phyloP scores from a whole-genome alignment of 2,888 invertebrate genomes.

The Trachelus troglodyta region DNA sequence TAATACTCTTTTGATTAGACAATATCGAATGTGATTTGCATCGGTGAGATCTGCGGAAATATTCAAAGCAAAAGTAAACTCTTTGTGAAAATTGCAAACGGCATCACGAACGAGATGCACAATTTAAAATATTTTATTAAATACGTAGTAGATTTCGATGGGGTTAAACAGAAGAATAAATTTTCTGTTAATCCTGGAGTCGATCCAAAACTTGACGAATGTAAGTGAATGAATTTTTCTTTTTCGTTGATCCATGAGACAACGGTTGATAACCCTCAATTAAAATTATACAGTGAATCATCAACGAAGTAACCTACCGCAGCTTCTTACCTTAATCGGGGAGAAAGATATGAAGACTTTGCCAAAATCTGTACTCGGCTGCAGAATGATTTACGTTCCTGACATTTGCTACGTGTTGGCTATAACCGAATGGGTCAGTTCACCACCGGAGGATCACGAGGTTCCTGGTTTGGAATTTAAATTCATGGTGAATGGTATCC shows the following conservation, averaged over 20 bases:
- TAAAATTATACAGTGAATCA: slow-evolving; percentile 72
- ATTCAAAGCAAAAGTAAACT: slow-evolving; percentile 30
- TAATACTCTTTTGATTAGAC: slow-evolving; percentile 36
- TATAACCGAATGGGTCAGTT: slow-evolving; percentile 74
- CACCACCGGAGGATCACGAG: slow-evolving; percentile 67
- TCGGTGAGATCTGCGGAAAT: slow-evolving; percentile 47
- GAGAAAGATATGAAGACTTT: slow-evolving; percentile 75
- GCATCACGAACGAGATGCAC: slow-evolving; percentile 67
- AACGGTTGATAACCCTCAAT: not conserved
- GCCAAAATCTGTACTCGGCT: slow-evolving; percentile 75
- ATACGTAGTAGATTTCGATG: slow-evolving; percentile 78
- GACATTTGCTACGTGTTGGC: slow-evolving; percentile 84
- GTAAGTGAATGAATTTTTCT: slow-evolving; percentile 64
- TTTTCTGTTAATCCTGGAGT: slow-evolving; percentile 82
- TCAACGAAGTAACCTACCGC: slow-evolving; percentile 76
- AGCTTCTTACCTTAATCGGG: slow-evolving; percentile 79
- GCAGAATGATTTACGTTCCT: slow-evolving; percentile 78
- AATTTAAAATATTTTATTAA: slow-evolving; percentile 78
- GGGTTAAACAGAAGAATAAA: slow-evolving; percentile 72
- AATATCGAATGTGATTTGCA: slow-evolving; percentile 47
- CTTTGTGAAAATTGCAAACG: slow-evolving; percentile 55
- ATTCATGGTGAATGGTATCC: slow-evolving; percentile 75
- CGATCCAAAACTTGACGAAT: slow-evolving; percentile 80
- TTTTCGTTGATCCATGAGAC: too few species aligned
- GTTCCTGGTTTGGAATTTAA: slow-evolving; percentile 79